These are phyloP conservation scores for Spongia lamella DNA, from an alignment of 37 sponge, comb jelly and placozoan species.

Conservation along the genomic window DNA sequence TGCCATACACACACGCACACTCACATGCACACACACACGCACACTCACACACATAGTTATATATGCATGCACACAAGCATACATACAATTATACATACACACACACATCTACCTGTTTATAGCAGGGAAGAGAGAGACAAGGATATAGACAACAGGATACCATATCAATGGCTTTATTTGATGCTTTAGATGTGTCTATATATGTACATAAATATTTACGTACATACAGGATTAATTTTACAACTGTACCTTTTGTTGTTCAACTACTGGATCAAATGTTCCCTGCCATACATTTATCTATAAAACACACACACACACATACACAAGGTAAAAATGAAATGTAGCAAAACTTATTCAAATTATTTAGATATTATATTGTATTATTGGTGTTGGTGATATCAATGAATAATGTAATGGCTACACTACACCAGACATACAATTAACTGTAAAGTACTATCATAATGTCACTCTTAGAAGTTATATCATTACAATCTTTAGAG, in stretches of 20 bases:
- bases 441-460: no score
- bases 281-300: constrained; percentile 54
- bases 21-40: no score
- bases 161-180: constrained; percentile 60
- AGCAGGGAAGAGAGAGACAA: constrained; percentile 38
- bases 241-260: constrained; percentile 2
- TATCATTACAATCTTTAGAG: no score
- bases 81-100: no score
- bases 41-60: no score
- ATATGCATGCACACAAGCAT: no score
- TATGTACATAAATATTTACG: background rate
- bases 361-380: no score
- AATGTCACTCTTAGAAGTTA: no score
- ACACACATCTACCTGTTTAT: constrained; percentile 68
- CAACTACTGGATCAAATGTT: constrained; percentile 51
- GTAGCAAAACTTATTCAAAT: background rate
- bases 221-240: background rate
- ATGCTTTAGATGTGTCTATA: constrained; percentile 28
- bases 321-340: constrained; percentile 1
- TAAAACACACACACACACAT: constrained; percentile 35
- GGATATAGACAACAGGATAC: constrained; percentile 63
- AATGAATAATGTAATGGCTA: no score
- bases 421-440: no score
- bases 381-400: no score
- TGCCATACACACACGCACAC: no score